A percentile compares a stretch with the other conserved stretches of the same genome.
Conservation (phyloP, 2,888 invertebrate species). For the Metacarcinus magister region DNA sequence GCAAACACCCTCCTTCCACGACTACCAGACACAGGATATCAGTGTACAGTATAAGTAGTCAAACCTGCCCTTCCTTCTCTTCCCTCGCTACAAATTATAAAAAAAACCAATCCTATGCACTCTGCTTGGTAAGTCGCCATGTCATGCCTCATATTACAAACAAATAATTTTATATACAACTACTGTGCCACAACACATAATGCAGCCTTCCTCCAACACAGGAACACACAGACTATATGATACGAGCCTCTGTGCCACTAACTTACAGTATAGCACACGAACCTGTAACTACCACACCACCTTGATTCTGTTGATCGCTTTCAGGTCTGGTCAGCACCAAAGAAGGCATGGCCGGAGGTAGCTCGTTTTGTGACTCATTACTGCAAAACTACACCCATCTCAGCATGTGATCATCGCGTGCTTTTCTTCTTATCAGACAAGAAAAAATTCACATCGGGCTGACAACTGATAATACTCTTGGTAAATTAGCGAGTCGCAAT, state of each 20-base stretch:
- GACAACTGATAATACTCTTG: slow-evolving; percentile 9
- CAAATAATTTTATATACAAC: not conserved
- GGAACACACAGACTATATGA: not conserved
- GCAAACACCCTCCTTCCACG: not conserved
- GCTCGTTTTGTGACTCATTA: not conserved
- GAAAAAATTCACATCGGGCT: slow-evolving; percentile 1
- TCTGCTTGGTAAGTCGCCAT: not conserved
- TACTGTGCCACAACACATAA: not conserved
- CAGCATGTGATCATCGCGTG: slow-evolving; percentile 13
- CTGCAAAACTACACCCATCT: not conserved
- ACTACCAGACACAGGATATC: not conserved
- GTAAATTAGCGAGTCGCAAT: slow-evolving; percentile 22
- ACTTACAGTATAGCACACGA: not conserved
- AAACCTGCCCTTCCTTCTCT: not conserved
- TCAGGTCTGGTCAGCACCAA: not conserved
- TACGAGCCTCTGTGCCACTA: not conserved
- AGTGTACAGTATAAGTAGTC: not conserved
- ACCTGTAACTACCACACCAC: not conserved
- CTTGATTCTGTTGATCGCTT: not conserved
- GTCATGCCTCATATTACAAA: not conserved
- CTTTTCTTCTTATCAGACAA: not conserved
- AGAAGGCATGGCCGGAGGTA: not conserved
- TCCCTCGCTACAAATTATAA: not conserved
- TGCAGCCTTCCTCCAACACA: not conserved
- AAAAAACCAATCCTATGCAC: not conserved